Percentiles rank a stretch among this genome's conserved stretches.
Conservation (phyloP, 2,888 invertebrate genomes). For the Lingula anatina region DNA sequence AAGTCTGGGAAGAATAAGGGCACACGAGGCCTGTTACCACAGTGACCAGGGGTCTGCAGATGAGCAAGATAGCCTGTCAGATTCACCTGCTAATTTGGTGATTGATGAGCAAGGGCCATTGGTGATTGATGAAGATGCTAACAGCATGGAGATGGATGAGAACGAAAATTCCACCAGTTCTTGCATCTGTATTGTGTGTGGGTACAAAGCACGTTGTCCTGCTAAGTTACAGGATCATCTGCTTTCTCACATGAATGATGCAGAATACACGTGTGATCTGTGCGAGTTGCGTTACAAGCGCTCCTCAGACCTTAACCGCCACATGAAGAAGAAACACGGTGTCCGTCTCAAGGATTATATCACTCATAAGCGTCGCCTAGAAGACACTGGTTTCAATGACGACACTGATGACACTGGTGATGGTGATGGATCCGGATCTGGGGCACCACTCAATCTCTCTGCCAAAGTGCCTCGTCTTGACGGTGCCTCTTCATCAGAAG, state of each 20-base stretch:
- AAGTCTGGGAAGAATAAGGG: slow-evolving; percentile 16
- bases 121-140: too few species aligned
- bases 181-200: background rate
- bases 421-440: slow-evolving; percentile 2
- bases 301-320: slow-evolving; percentile 43
- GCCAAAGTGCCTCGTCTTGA: slow-evolving; percentile 2
- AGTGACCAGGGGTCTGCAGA: slow-evolving; percentile 3
- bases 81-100: too few species aligned
- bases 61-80: slow-evolving; percentile 3
- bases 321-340: slow-evolving; percentile 45
- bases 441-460: too few species aligned
- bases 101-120: too few species aligned
- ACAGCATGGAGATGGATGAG: slow-evolving; percentile 1
- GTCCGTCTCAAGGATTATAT: slow-evolving; percentile 24
- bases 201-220: background rate
- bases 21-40: background rate
- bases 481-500: slow-evolving; percentile 2
- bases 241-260: slow-evolving; percentile 3
- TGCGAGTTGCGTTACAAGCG: slow-evolving; percentile 34
- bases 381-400: slow-evolving; percentile 2
- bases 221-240: slow-evolving; percentile 5
- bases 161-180: background rate
- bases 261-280: slow-evolving; percentile 15
- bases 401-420: slow-evolving; percentile 6
- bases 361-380: slow-evolving; percentile 1